A percentile compares a stretch with the other conserved stretches of the same genome.
Conservation (phyloP, 92 coral and sea anemone species). For the Palythoa caribaeorum region DNA sequence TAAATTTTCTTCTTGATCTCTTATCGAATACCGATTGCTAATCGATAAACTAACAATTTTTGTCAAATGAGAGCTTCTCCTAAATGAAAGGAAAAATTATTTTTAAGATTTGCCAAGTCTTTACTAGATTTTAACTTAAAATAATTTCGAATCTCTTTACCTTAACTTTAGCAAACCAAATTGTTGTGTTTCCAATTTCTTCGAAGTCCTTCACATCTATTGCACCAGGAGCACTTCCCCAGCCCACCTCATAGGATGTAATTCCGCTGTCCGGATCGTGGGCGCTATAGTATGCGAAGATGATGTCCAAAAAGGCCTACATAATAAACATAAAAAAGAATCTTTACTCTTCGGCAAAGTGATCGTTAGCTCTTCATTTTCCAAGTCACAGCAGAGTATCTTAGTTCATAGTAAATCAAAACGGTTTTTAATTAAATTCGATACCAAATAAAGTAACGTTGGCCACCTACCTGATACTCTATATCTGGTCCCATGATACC, state of each 20-base stretch:
- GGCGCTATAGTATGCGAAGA: conserved; percentile 89
- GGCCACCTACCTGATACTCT: conserved; percentile 76
- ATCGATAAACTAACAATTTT: too few species aligned
- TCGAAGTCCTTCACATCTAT: conserved; percentile 79
- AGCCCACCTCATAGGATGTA: conserved; percentile 93
- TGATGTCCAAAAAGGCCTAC: conserved; percentile 84
- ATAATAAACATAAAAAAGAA: not conserved
- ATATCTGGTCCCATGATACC: conserved; percentile 95
- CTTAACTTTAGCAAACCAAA: conserved; percentile 90
- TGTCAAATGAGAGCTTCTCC: too few species aligned
- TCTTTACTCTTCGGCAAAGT: not conserved
- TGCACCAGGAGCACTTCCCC: conserved; percentile 95
- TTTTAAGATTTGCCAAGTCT: too few species aligned
- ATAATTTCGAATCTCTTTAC: not conserved
- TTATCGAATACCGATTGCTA: too few species aligned
- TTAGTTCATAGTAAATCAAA: not conserved
- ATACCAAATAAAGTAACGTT: not conserved
- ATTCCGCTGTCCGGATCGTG: conserved; percentile 90
- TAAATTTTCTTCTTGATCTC: too few species aligned
- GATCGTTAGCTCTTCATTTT: not conserved
- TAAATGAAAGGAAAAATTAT: too few species aligned
- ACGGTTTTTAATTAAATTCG: not conserved
- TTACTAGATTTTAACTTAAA: not conserved
- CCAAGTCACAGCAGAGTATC: not conserved
- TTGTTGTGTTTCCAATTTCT: conserved; percentile 91